Evolutionary conservation across 2,797 vertebrate species (phyloP).

Genomic region (Hipposideros larvatus): DNA sequence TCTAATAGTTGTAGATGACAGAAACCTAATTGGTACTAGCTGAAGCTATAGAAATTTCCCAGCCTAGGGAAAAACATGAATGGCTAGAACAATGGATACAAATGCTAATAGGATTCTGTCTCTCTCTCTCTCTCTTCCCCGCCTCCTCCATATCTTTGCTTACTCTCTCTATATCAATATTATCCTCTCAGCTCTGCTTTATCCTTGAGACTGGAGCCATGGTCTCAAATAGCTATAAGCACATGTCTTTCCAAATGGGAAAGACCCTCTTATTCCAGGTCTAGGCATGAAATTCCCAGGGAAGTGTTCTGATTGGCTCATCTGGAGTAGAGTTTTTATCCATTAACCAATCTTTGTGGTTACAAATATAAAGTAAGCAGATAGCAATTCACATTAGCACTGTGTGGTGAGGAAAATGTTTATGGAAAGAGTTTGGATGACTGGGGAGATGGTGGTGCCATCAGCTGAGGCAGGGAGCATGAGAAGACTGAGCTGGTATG

Average conservation of each 20-base stretch:
- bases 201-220: not conserved
- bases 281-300: not conserved
- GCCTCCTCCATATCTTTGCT: not conserved
- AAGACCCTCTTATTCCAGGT: not conserved
- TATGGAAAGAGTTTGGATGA: not conserved
- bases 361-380: not conserved
- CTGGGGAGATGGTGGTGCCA: not conserved
- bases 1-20: not conserved
- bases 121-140: not conserved
- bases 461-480: accelerated
- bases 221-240: not conserved
- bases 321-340: not conserved
- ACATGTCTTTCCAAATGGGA: not conserved
- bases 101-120: not conserved
- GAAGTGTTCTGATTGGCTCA: not conserved
- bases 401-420: not conserved
- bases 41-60: not conserved
- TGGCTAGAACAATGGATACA: not conserved
- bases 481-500: not conserved
- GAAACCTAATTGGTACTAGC: not conserved
- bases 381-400: not conserved
- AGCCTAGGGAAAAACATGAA: not conserved
- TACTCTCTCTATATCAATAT: not conserved
- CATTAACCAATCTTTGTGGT: not conserved
- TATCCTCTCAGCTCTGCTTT: not conserved